These are phyloP conservation scores for Corbicula japonica DNA, from an alignment of 2,888 invertebrate species.

Conservation along the genomic window DNA sequence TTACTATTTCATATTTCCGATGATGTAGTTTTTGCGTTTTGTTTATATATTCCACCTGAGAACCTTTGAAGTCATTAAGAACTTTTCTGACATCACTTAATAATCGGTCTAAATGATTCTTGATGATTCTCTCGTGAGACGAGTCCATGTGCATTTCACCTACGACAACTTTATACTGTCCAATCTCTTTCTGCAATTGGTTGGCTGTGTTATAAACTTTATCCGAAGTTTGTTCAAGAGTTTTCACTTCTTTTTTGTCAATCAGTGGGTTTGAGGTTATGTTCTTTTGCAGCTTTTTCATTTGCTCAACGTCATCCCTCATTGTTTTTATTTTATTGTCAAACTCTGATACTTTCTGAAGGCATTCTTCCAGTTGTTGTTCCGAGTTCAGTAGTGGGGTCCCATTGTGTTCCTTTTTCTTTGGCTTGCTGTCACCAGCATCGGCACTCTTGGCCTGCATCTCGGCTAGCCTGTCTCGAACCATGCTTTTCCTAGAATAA, in stretches of 20 bases:
- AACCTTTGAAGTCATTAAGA: slow-evolving; percentile 73
- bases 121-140: slow-evolving; percentile 58
- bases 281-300: slow-evolving; percentile 75
- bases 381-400: slow-evolving; percentile 69
- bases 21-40: slow-evolving; percentile 75
- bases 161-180: slow-evolving; percentile 48
- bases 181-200: slow-evolving; percentile 72
- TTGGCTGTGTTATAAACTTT: slow-evolving; percentile 66
- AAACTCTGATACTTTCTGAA: slow-evolving; percentile 67
- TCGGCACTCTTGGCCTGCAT: slow-evolving; percentile 70
- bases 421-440: slow-evolving; percentile 51
- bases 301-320: slow-evolving; percentile 69
- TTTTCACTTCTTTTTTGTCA: slow-evolving; percentile 68
- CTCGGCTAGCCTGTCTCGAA: slow-evolving; percentile 76
- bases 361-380: slow-evolving; percentile 55
- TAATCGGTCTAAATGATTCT: slow-evolving; percentile 70
- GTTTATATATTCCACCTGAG: slow-evolving; percentile 79
- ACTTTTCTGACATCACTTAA: slow-evolving; percentile 68
- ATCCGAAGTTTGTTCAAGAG: slow-evolving; percentile 73
- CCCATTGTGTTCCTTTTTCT: slow-evolving; percentile 62
- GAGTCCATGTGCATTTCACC: slow-evolving; percentile 34
- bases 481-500: slow-evolving; percentile 58
- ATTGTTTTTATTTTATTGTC: slow-evolving; percentile 69
- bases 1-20: slow-evolving; percentile 72
- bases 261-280: slow-evolving; percentile 73